These are phyloP conservation scores for Dryococelus australis DNA, from an alignment of 2,888 invertebrate genomes.

Conservation along the genomic window DNA sequence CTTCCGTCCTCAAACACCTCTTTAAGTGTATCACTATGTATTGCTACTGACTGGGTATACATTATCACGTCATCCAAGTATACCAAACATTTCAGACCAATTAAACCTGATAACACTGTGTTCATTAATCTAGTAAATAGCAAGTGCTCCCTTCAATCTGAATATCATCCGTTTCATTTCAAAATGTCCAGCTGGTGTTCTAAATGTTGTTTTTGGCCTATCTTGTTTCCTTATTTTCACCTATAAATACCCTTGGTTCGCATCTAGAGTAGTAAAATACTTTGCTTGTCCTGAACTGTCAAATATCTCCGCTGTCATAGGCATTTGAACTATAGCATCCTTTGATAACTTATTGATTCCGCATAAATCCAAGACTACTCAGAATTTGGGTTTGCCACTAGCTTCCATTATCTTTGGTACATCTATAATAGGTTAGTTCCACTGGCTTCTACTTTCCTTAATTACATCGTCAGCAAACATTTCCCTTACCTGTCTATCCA, in stretches of 20 bases:
- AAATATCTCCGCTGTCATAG: slow-evolving; percentile 13
- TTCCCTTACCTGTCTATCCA: neutral
- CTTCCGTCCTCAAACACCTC: slow-evolving; percentile 33
- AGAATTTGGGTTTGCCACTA: neutral
- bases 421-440: slow-evolving; percentile 23
- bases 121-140: neutral
- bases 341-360: too few relatives aligned
- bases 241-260: slow-evolving; percentile 24
- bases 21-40: slow-evolving; percentile 16
- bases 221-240: neutral
- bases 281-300: neutral
- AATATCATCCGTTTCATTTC: neutral
- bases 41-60: neutral
- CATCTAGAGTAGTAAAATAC: slow-evolving; percentile 25
- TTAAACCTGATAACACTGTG: neutral
- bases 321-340: neutral
- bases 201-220: slow-evolving; percentile 24
- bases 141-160: neutral
- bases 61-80: slow-evolving; percentile 8
- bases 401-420: slow-evolving; percentile 26
- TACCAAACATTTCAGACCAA: neutral
- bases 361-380: neutral
- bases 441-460: neutral
- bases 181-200: neutral
- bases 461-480: too few relatives aligned